A percentile compares a stretch with the other conserved stretches of the same genome.
phyloP scores from a whole-genome alignment of 2,113 vertebrate species.

The Bostrychus sinensis region DNA sequence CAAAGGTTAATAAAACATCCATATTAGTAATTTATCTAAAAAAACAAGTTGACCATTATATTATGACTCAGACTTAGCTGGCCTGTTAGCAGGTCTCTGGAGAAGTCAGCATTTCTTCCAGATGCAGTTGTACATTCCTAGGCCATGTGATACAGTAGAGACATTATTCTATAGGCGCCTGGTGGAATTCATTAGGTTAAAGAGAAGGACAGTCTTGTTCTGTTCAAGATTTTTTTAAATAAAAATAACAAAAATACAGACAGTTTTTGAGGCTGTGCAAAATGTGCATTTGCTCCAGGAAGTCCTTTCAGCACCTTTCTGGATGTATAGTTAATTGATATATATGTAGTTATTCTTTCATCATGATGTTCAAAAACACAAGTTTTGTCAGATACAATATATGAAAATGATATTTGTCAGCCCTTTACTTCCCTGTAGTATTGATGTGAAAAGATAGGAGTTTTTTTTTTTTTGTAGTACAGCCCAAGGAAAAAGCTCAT shows the following conservation, averaged over 20 bases:
- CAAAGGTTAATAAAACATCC: not conserved
- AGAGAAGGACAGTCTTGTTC: not conserved
- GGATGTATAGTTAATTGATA: no score
- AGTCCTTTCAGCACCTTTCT: no score
- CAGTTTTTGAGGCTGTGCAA: conserved; percentile 4
- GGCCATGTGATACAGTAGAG: conserved; percentile 18
- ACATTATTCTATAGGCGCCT: not conserved
- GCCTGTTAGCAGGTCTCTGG: conserved; percentile 1
- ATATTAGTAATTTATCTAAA: not conserved
- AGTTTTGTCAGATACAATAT: not conserved
- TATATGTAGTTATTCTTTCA: no score
- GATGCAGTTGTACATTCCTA: conserved; percentile 35
- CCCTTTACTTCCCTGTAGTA: not conserved
- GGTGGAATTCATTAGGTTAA: not conserved
- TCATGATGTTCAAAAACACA: no score
- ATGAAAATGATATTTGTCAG: not conserved
- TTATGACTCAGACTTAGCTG: not conserved
- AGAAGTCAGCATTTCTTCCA: conserved; percentile 9
- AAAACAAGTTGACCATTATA: not conserved
- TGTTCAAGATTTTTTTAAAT: conserved; percentile 28
- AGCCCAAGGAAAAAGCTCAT: not conserved
- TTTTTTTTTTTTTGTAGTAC: not conserved
- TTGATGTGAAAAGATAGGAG: not conserved
- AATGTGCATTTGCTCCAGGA: no score
- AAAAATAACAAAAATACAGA: conserved; percentile 17